A percentile compares a stretch with the other conserved stretches of the same genome.
Evolutionary conservation across 1,140 invertebrate genomes (phyloP).

Genomic region (Cydia fagiglandana): DNA sequence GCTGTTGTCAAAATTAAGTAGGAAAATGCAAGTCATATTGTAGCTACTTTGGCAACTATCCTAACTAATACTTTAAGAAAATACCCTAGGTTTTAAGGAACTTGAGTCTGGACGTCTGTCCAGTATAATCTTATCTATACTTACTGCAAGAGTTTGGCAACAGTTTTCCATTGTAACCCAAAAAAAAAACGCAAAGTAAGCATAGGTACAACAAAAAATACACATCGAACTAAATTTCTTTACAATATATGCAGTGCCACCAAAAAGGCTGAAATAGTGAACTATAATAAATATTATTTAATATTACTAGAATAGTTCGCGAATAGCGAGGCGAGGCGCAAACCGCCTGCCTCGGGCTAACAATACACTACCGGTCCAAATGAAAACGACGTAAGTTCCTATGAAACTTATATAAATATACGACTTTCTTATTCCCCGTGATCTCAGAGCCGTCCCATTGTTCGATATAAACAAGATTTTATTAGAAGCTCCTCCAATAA

Average conservation of each 20-base stretch:
- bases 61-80: no score
- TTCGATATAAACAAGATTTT: conserved; percentile 57
- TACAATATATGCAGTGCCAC: conserved; percentile 2
- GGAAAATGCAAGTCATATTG: no score
- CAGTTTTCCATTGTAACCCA: neutral
- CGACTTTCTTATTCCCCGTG: neutral
- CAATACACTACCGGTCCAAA: conserved; percentile 37
- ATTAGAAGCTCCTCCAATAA: conserved; percentile 50
- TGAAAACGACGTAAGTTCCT: neutral
- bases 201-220: neutral
- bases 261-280: conserved; percentile 2
- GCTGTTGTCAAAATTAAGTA: no score
- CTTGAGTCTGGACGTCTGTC: no score
- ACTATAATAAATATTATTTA: conserved; percentile 17
- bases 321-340: conserved; percentile 12
- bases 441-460: conserved; percentile 41
- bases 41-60: no score
- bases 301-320: conserved; percentile 1
- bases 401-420: neutral
- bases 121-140: no score
- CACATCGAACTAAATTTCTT: neutral
- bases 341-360: conserved; percentile 36
- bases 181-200: neutral
- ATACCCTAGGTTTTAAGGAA: no score
- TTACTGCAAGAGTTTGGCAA: no score